These are phyloP conservation scores for Ennomos quercinarius DNA, from an alignment of 2,888 invertebrate genomes.

Conservation along the genomic window DNA sequence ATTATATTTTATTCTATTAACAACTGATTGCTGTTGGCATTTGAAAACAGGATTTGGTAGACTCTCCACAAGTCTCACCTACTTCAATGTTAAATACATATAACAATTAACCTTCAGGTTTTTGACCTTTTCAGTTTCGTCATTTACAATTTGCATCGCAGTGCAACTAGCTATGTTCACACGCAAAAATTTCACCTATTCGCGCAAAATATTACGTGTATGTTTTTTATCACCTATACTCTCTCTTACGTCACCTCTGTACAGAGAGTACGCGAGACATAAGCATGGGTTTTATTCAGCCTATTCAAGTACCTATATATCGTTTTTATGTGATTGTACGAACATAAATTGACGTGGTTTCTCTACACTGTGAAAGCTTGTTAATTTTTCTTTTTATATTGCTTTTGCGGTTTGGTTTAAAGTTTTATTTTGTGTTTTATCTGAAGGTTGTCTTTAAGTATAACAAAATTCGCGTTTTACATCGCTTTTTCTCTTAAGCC, in stretches of 20 bases:
- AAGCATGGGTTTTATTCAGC: conserved; percentile 14
- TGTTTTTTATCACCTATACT: conserved; percentile 11
- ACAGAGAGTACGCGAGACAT: conserved; percentile 17
- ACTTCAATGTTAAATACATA: not conserved
- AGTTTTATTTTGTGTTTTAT: conserved; percentile 4
- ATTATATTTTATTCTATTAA: not conserved
- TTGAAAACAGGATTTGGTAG: conserved; percentile 34
- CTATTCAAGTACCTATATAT: conserved; percentile 8
- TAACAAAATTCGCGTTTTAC: no score
- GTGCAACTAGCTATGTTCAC: conserved; percentile 11
- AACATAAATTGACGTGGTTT: conserved; percentile 27
- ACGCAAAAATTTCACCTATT: conserved; percentile 21
- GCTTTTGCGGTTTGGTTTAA: conserved; percentile 17
- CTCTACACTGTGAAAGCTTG: conserved; percentile 28
- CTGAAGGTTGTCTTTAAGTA: no score
- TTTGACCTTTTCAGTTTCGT: conserved; percentile 13
- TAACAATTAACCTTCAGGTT: conserved; percentile 14
- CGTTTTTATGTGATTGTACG: conserved; percentile 25
- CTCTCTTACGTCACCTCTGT: conserved; percentile 21
- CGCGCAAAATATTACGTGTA: not conserved
- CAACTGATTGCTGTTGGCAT: conserved; percentile 17
- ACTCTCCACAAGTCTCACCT: conserved; percentile 5
- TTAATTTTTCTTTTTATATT: conserved; percentile 20
- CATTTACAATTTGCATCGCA: conserved; percentile 18
- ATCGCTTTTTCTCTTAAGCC: not conserved